phyloP scores from a whole-genome alignment of 2,113 vertebrate genomes.

The Monarcha castaneiventris region DNA sequence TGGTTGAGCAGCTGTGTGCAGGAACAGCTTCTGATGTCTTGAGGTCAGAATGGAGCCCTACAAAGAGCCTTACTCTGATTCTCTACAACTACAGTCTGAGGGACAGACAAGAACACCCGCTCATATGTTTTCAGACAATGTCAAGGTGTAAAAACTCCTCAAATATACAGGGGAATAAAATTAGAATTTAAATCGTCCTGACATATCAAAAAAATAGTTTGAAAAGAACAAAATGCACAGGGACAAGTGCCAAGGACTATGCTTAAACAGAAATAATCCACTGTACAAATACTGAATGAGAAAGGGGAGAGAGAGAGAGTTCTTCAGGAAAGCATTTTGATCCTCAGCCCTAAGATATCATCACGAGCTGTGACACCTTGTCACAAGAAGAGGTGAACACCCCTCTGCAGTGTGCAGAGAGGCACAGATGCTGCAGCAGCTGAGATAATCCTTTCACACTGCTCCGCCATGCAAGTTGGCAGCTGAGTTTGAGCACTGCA shows the following conservation, averaged over 20 bases:
- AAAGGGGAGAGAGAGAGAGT: neutral
- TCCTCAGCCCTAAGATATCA: neutral
- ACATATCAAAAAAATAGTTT: neutral
- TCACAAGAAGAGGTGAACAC: neutral
- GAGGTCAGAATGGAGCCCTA: neutral
- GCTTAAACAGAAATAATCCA: neutral
- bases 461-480: neutral
- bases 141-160: neutral
- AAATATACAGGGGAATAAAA: neutral
- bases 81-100: neutral
- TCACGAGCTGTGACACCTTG: neutral
- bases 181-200: neutral
- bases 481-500: neutral
- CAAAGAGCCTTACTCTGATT: neutral
- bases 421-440: neutral
- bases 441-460: neutral
- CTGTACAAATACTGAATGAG: neutral
- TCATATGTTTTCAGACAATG: neutral
- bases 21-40: neutral
- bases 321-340: neutral
- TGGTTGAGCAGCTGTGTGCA: neutral
- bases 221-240: neutral
- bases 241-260: neutral
- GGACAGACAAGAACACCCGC: neutral
- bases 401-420: neutral